phyloP scores from a whole-genome alignment of 2,888 invertebrate genomes.

The Beris morrisii region DNA sequence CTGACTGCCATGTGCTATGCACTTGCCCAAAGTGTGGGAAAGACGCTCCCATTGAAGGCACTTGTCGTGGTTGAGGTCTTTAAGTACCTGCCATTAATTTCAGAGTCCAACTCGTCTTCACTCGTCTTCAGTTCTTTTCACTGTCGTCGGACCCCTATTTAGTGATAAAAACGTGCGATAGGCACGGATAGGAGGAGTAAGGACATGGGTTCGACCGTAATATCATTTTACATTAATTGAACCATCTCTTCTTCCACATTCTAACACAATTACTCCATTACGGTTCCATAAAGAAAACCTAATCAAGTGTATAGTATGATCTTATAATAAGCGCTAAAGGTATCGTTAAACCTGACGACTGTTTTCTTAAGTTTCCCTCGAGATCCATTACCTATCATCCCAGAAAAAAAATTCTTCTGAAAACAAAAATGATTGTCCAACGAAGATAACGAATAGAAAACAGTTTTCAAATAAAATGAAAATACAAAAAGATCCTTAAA shows the following conservation, averaged over 20 bases:
- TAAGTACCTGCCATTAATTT: too few species aligned
- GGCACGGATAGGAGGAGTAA: too few species aligned
- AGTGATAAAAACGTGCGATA: too few species aligned
- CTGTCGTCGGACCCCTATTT: too few species aligned
- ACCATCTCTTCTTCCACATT: conserved; percentile 1
- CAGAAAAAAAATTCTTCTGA: background rate
- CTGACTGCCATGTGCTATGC: too few species aligned
- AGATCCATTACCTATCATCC: too few species aligned
- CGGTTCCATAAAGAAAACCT: background rate
- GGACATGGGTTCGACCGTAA: too few species aligned
- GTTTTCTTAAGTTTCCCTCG: background rate
- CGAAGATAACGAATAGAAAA: conserved; percentile 16
- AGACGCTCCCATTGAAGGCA: too few species aligned
- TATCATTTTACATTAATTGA: conserved; percentile 17
- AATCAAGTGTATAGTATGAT: conserved; percentile 21
- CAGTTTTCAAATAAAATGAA: background rate
- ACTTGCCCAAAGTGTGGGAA: too few species aligned
- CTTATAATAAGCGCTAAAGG: conserved; percentile 15
- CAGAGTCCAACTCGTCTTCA: too few species aligned
- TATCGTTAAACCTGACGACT: background rate
- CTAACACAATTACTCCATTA: conserved; percentile 8
- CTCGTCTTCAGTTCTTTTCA: too few species aligned
- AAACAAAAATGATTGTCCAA: conserved; percentile 21
- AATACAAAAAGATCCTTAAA: conserved; percentile 21
- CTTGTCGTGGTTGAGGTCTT: too few species aligned